Percentiles rank a stretch among this genome's conserved stretches.
Conservation (phyloP, 2,888 invertebrate species). For the Cepaea hortensis region DNA sequence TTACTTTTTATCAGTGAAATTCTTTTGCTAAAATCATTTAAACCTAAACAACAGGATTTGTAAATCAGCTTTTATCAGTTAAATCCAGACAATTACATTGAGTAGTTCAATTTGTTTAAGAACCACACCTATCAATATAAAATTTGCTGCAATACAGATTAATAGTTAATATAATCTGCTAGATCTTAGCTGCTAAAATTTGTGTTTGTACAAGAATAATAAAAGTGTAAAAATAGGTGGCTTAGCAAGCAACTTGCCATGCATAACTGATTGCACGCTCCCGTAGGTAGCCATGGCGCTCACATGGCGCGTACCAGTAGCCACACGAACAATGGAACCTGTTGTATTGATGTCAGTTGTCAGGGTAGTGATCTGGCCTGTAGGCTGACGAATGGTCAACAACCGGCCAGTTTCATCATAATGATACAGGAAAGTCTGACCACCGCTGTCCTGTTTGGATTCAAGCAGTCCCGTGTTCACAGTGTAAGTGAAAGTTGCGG, state of each 20-base stretch:
- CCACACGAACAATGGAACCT: slow-evolving; percentile 75
- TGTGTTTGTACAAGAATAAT: slow-evolving; percentile 32
- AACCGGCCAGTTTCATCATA: slow-evolving; percentile 93
- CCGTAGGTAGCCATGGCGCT: slow-evolving; percentile 76
- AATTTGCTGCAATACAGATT: not conserved
- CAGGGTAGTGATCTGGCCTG: slow-evolving; percentile 89
- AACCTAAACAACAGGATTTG: not conserved
- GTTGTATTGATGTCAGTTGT: slow-evolving; percentile 73
- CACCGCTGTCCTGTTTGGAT: slow-evolving; percentile 77
- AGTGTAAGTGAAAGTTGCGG: slow-evolving; percentile 94
- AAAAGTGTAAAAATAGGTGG: slow-evolving; percentile 50
- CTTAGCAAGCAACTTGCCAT: slow-evolving; percentile 70
- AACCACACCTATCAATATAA: not conserved
- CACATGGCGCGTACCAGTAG: slow-evolving; percentile 73
- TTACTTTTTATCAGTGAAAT: not conserved
- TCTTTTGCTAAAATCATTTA: not conserved
- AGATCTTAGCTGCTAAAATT: not conserved
- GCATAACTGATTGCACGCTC: slow-evolving; percentile 75
- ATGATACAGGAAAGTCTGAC: slow-evolving; percentile 90
- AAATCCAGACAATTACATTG: too few species aligned
- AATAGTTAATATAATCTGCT: not conserved
- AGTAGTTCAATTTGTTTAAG: not conserved
- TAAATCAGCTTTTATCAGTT: not conserved
- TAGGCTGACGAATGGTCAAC: slow-evolving; percentile 90
- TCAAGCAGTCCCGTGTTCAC: slow-evolving; percentile 89